Evolutionary conservation across 2,797 vertebrate species (phyloP), one percentile per base, ranked within the genome.

Genomic region (Cirrhinus mrigala): DNA sequence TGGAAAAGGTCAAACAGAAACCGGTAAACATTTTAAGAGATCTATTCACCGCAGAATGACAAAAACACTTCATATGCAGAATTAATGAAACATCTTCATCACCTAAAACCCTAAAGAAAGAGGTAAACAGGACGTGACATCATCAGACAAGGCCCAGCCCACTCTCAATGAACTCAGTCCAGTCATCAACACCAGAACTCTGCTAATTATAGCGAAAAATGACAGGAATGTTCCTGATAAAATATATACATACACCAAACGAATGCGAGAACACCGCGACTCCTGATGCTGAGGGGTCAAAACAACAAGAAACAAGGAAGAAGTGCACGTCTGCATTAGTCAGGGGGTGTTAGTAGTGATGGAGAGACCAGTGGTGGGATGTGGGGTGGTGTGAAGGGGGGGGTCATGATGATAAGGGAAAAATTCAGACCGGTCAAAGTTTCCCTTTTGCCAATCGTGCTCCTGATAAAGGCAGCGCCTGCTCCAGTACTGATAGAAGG

Each of bases 381-480:
- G 77, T 29, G 6, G 62, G 81, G 73, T 83, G 2, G 77, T 91
- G 70, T 91, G 92, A 92, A 91, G 90, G 92, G 88, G 88, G 94
- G 90, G 91, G 92, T 92, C 87, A 93, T 91, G 90, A 95, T 91
- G 96, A 97, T 97, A 97, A 97, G 96, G 93, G 92, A 96, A 96
- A 94, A 96, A 96, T 95, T 97, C 95, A 95, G 95, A 96, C 96
- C 92, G 96, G 96, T 96, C 96, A 95, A 95, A 96, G 96, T 96
- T 96, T 96, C 96, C 96, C 95, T 96, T 96, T 96, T 95, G 96
- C 94, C 97, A 97, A 96, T 96, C 96, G 96, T 95, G 94, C 95
- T 95, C 94, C 96, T 94, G 97, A 97, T 98, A 98, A 97, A 96
- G 95, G 95, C 92, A 93, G 95, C 91, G 96, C 94, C 97, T 98